Evolutionary conservation across 2,797 vertebrate species (phyloP), one percentile per base, ranked within the genome.

Genomic region (Hozukius guyotensis): DNA sequence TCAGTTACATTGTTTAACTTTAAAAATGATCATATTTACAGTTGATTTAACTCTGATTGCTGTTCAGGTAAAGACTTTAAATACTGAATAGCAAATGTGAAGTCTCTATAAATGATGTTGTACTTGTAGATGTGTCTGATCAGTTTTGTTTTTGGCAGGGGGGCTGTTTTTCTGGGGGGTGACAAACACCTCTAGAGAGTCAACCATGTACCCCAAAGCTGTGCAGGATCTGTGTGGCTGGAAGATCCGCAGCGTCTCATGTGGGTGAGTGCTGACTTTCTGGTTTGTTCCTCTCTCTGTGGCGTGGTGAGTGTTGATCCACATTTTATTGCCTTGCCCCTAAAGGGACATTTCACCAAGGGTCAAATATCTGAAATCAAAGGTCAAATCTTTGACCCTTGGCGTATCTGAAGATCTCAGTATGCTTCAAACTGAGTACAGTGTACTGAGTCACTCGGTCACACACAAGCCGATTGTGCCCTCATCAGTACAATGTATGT

Each of bases 171-270:
- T 99, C 93, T 99, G 98, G 98, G 98, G 98, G 0, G 97, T 97
- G 24, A 99, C 98, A 27, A 99, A 99, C 91, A 98, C 98, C 0
- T 98, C 98, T 24, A 97, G 98, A n/a, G 98, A 99, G 57, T 99
- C 97, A 0, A 99, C 98, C 57, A 99, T 99, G 98, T 99, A 99
- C 73, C 98, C 98, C 55, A 99, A 99, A 92, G 87, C 96, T 1
- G 98, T 99, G 83, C 98, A 99, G 95, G 98, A 99, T 64, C 95
- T 99, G 32, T 99, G 98, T 8, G 98, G 98, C 36, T 99, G 98
- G 98, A 97, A 97, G 84, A 96, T 99, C 85, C 97, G 98, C 72
- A 98, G 96, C 87, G 90, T 99, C 92, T 96, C 96, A 0, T 99
- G 98, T 36, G 98, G 98, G 98, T 99, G 87, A 93, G 98, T 94